Evolutionary conservation across 2,797 vertebrate genomes (phyloP).

Genomic region (Bradypus variegatus): DNA sequence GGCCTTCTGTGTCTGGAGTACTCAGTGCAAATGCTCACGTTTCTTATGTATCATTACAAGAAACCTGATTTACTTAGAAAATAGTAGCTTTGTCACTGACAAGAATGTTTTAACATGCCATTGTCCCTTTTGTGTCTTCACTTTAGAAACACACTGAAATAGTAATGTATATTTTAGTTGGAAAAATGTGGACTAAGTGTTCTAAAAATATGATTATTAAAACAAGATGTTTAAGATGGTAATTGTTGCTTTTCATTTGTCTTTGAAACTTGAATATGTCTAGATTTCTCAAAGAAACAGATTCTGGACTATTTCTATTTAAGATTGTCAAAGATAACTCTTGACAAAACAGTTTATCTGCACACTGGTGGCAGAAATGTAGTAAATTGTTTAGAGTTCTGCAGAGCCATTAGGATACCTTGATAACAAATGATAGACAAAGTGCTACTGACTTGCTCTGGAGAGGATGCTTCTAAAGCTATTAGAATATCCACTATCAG

Average conservation of each 20-base stretch:
- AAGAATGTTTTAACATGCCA: background rate
- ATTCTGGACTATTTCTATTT: conserved; percentile 44
- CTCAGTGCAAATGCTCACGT: background rate
- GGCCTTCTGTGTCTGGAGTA: background rate
- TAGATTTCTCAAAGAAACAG: conserved; percentile 29
- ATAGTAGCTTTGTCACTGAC: background rate
- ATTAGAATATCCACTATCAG: background rate
- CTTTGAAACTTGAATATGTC: conserved; percentile 36
- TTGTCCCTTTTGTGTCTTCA: background rate
- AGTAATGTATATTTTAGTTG: background rate
- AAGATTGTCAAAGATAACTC: conserved; percentile 49
- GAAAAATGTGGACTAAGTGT: background rate
- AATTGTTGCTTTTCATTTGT: conserved; percentile 43
- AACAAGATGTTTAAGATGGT: background rate
- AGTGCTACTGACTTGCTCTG: conserved; percentile 29
- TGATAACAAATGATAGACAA: conserved; percentile 18
- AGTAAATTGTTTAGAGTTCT: conserved; percentile 9
- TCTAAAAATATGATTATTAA: background rate
- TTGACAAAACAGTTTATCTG: conserved; percentile 41
- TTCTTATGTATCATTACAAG: background rate
- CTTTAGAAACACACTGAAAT: background rate
- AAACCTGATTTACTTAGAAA: background rate
- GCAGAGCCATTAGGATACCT: conserved; percentile 7
- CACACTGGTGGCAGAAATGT: conserved; percentile 26
- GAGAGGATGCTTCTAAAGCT: conserved; percentile 18